These are phyloP conservation scores for Anagyrus pseudococci DNA, from an alignment of 2,888 invertebrate genomes.

Conservation along the genomic window DNA sequence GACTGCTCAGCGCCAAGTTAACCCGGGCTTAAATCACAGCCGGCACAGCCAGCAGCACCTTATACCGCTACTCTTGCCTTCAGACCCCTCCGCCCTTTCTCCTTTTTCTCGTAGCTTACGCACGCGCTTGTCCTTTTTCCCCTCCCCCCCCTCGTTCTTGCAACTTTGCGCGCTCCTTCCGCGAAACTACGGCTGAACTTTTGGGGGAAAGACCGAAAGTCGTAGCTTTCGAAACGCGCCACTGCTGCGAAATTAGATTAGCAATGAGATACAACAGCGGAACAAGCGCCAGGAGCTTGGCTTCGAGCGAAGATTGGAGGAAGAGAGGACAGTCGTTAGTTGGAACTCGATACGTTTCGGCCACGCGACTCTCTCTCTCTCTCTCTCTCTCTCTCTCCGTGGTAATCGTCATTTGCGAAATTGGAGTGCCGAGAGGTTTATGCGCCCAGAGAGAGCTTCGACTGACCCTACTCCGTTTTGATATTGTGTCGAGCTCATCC, in stretches of 20 bases:
- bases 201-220: conserved; percentile 21
- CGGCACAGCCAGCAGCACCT: background rate
- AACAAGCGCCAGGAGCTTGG: background rate
- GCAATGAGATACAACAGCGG: conserved; percentile 11
- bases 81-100: background rate
- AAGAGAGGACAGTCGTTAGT: too few species aligned
- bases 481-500: conserved; percentile 9
- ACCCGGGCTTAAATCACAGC: conserved; percentile 34
- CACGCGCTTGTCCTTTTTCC: too few species aligned
- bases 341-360: background rate
- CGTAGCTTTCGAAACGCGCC: background rate
- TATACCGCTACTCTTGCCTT: background rate
- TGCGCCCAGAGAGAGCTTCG: background rate
- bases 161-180: background rate
- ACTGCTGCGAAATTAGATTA: conserved; percentile 28
- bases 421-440: conserved; percentile 5
- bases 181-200: conserved; percentile 8
- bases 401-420: conserved; percentile 9
- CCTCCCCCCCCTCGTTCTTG: too few species aligned
- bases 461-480: background rate
- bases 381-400: too few species aligned
- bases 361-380: background rate
- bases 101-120: too few species aligned
- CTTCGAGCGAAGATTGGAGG: background rate
- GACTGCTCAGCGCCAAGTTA: conserved; percentile 34